Conservation (phyloP, 2,888 invertebrate genomes). For the Tenthredo distinguenda region DNA sequence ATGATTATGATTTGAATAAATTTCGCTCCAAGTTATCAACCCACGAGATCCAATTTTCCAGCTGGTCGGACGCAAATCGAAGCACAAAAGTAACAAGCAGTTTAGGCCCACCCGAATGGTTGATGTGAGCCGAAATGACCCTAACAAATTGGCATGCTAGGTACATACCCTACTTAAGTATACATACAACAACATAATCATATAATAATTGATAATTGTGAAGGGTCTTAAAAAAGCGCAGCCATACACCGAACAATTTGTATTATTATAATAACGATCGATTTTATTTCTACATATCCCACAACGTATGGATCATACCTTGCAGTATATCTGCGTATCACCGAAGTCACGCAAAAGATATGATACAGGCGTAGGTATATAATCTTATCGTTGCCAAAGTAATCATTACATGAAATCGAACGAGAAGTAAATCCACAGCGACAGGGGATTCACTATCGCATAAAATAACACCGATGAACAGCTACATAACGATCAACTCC, state of each 20-base stretch:
- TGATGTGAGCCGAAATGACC: not conserved
- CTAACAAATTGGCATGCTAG: constrained; percentile 9
- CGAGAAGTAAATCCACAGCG: not conserved
- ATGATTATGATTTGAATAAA: not conserved
- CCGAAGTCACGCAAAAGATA: constrained; percentile 28
- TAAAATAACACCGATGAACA: not conserved
- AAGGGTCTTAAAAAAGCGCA: not conserved
- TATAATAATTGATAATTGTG: constrained; percentile 37
- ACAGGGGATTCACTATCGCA: not conserved
- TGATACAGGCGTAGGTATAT: not conserved
- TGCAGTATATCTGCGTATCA: constrained; percentile 25
- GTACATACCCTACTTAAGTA: not conserved
- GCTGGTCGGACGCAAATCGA: constrained; percentile 33
- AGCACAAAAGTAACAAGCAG: constrained; percentile 39
- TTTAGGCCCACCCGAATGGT: constrained; percentile 16
- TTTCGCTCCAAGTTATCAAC: not conserved
- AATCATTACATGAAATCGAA: constrained; percentile 11
- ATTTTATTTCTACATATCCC: not conserved
- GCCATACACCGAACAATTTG: not conserved
- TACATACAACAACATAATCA: not conserved
- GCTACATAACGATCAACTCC: not conserved
- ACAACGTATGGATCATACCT: not conserved
- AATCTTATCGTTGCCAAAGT: constrained; percentile 33
- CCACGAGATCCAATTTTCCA: constrained; percentile 34
- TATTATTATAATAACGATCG: not conserved